Conservation (phyloP, 1,140 invertebrate species). For the Drosophila azteca region DNA sequence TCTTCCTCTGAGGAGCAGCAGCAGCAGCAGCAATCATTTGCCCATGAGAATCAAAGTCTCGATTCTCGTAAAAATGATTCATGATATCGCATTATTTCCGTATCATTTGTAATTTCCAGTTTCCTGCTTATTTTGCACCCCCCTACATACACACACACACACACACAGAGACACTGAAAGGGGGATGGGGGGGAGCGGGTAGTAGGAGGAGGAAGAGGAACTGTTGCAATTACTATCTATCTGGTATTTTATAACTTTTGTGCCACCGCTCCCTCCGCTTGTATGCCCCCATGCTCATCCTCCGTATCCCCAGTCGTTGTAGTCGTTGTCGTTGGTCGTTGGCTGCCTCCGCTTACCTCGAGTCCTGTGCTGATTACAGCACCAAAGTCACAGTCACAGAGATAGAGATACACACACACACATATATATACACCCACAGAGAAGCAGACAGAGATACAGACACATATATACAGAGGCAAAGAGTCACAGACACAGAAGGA, state of each 20-base stretch:
- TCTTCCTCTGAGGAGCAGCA: not conserved
- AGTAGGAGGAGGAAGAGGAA: constrained; percentile 3
- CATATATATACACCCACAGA: constrained; percentile 7
- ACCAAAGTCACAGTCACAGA: constrained; percentile 37
- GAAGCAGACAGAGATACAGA: constrained; percentile 9
- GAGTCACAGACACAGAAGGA: not conserved
- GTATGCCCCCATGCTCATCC: not conserved
- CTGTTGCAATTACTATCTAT: constrained; percentile 77
- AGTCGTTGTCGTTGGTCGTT: constrained; percentile 11
- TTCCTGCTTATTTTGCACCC: constrained; percentile 78
- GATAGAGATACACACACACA: constrained; percentile 20
- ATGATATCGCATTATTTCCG: constrained; percentile 82
- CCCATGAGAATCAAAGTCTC: constrained; percentile 78
- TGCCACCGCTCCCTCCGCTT: constrained; percentile 33
- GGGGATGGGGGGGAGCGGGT: too few relatives aligned
- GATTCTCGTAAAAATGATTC: constrained; percentile 81
- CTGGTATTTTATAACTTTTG: constrained; percentile 81
- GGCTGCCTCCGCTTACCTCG: constrained; percentile 20
- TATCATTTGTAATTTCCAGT: constrained; percentile 82
- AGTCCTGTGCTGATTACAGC: constrained; percentile 64
- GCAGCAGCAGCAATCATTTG: constrained; percentile 44
- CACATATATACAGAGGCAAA: constrained; percentile 8
- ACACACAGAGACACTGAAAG: constrained; percentile 24
- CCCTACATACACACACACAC: constrained; percentile 32
- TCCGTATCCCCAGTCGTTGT: too few relatives aligned